Evolutionary conservation across 2,113 vertebrate genomes (phyloP).

Genomic region (Pitta sordida): DNA sequence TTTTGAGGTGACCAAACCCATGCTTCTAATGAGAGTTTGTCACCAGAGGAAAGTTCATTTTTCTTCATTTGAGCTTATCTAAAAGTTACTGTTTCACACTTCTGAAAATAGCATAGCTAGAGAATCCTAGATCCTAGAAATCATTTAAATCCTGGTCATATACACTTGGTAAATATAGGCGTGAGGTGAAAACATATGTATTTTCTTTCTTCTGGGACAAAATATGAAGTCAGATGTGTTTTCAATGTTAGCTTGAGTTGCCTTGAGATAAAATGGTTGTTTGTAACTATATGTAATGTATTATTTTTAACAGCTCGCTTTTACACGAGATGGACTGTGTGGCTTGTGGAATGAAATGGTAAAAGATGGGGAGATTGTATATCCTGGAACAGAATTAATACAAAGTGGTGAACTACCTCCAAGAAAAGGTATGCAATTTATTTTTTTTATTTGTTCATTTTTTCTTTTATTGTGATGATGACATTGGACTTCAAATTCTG

Average conservation of each 20-base stretch:
- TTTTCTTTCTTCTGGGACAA: not conserved
- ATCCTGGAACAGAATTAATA: slow-evolving; percentile 82
- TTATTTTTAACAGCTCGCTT: slow-evolving; percentile 83
- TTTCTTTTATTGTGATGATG: not conserved
- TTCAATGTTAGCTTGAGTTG: not conserved
- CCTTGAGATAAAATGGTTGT: not conserved
- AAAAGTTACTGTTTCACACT: not conserved
- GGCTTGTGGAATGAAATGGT: slow-evolving; percentile 99
- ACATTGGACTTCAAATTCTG: not conserved
- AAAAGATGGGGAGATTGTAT: slow-evolving; percentile 95
- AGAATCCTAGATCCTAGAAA: not conserved
- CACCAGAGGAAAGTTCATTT: not conserved
- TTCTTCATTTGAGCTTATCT: not conserved
- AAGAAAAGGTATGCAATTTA: slow-evolving; percentile 73
- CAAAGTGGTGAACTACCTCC: slow-evolving; percentile 79
- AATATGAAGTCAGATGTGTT: not conserved
- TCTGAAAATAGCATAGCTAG: not conserved
- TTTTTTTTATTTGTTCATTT: not conserved
- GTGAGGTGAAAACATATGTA: not conserved
- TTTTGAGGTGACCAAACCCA: not conserved
- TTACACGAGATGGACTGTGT: slow-evolving; percentile 92
- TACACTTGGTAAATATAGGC: not conserved
- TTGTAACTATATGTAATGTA: not conserved
- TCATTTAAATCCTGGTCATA: not conserved
- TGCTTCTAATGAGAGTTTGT: not conserved